phyloP scores from a whole-genome alignment of 2,888 invertebrate species.

The Selenia dentaria region DNA sequence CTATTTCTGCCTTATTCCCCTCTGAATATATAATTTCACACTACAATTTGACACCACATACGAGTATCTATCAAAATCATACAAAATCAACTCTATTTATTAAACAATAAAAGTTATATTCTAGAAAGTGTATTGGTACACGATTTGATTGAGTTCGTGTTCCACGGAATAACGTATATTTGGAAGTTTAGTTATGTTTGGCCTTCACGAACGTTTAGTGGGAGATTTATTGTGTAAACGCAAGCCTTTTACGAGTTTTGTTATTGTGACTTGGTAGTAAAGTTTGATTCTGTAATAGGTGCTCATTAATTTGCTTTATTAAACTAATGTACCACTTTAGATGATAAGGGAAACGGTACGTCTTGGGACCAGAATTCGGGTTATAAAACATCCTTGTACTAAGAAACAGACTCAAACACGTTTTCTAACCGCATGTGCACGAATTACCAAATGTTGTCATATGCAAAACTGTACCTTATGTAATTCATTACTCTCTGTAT shows the following conservation, averaged over 20 bases:
- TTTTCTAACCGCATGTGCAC: too few relatives aligned
- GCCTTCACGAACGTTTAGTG: constrained; percentile 49
- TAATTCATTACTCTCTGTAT: too few relatives aligned
- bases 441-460: too few relatives aligned
- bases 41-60: constrained; percentile 71
- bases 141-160: constrained; percentile 62
- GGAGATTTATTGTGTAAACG: constrained; percentile 58
- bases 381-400: too few relatives aligned
- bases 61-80: constrained; percentile 42
- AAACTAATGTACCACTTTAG: too few relatives aligned
- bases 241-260: constrained; percentile 46
- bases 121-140: background rate
- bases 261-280: constrained; percentile 38
- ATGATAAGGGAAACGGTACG: too few relatives aligned
- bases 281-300: constrained; percentile 54
- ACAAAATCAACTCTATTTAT: constrained; percentile 47
- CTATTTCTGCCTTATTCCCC: constrained; percentile 50
- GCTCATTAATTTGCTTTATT: constrained; percentile 52
- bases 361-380: too few relatives aligned
- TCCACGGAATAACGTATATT: constrained; percentile 7
- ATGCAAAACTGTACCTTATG: too few relatives aligned
- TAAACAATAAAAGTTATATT: constrained; percentile 14
- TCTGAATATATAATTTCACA: constrained; percentile 76
- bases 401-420: too few relatives aligned
- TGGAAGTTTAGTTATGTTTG: constrained; percentile 61